A percentile compares a stretch with the other conserved stretches of the same genome.
phyloP scores from a whole-genome alignment of 2,888 invertebrate genomes.

The Osmoderma eremita region DNA sequence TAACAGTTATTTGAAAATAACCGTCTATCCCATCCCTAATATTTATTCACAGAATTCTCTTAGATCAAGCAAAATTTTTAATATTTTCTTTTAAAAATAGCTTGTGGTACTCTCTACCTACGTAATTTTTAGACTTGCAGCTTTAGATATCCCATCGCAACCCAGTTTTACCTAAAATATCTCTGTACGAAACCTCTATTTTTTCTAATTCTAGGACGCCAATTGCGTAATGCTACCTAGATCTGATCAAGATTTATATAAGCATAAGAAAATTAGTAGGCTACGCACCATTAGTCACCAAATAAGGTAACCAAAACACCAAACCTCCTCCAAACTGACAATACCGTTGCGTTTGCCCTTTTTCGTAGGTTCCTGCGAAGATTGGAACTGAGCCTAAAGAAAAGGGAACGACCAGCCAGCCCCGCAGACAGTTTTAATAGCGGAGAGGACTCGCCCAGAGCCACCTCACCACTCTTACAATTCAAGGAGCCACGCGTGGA shows the following conservation, averaged over 20 bases:
- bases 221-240: conserved; percentile 70
- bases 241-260: conserved; percentile 68
- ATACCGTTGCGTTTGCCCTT: neutral
- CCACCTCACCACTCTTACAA: conserved; percentile 71
- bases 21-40: too few relatives aligned
- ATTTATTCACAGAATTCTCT: too few relatives aligned
- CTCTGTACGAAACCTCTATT: conserved; percentile 31
- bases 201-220: conserved; percentile 54
- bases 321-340: neutral
- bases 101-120: too few relatives aligned
- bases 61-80: too few relatives aligned
- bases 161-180: neutral
- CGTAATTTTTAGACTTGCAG: neutral
- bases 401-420: conserved; percentile 69
- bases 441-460: conserved; percentile 72
- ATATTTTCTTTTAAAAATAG: too few relatives aligned
- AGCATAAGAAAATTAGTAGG: conserved; percentile 72
- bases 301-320: conserved; percentile 70
- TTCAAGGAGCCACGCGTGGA: conserved; percentile 59
- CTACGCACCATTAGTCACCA: conserved; percentile 79
- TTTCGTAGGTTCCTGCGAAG: conserved; percentile 74
- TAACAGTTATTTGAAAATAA: too few relatives aligned
- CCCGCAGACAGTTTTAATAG: conserved; percentile 67
- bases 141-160: neutral
- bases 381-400: conserved; percentile 76